Conservation (phyloP, 1,140 invertebrate species). For the Dolichoris vasculosae region DNA sequence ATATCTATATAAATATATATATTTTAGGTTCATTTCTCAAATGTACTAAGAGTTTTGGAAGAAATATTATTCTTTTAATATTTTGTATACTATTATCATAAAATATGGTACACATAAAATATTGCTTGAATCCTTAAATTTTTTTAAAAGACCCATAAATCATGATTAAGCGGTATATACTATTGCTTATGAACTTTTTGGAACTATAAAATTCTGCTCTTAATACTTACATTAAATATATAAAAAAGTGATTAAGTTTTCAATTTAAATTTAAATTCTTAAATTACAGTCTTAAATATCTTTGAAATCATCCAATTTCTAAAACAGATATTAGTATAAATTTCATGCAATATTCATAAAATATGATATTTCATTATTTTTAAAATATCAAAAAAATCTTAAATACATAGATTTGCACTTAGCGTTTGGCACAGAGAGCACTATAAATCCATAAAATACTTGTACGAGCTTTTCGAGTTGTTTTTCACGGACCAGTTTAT, state of each 20-base stretch:
- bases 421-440: neutral
- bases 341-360: constrained; percentile 13
- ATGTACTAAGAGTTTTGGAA: too few species aligned
- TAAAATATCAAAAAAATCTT: neutral
- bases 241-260: neutral
- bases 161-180: too few species aligned
- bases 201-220: too few species aligned
- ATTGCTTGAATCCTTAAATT: too few species aligned
- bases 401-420: neutral
- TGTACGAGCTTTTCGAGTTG: neutral
- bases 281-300: neutral
- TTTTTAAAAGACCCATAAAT: too few species aligned
- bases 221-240: too few species aligned
- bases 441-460: constrained; percentile 16
- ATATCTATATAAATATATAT: too few species aligned
- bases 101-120: too few species aligned
- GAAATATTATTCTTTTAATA: too few species aligned
- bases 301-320: neutral
- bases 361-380: constrained; percentile 39
- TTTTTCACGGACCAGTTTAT: constrained; percentile 39
- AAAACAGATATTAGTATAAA: neutral
- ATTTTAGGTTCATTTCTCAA: too few species aligned
- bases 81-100: too few species aligned
- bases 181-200: too few species aligned
- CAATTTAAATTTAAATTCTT: neutral